Conservation (phyloP, 2,888 invertebrate genomes). For the Onthophagus sagittarius region DNA sequence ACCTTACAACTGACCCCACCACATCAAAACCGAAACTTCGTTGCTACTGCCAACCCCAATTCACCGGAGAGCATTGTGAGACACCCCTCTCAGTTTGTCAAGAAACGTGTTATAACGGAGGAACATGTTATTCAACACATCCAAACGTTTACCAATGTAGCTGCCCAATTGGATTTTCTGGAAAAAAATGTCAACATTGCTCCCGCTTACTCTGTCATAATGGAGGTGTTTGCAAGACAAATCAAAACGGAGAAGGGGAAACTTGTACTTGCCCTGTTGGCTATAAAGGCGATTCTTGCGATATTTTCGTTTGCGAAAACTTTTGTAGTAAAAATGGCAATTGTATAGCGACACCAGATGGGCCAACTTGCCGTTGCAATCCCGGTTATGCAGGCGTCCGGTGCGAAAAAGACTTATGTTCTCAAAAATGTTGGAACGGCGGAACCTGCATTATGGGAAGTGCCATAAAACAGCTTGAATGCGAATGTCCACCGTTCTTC, state of each 20-base stretch:
- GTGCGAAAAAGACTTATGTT: slow-evolving; percentile 59
- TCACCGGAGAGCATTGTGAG: slow-evolving; percentile 65
- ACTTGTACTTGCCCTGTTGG: slow-evolving; percentile 57
- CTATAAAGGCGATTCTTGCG: slow-evolving; percentile 52
- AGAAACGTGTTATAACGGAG: slow-evolving; percentile 58
- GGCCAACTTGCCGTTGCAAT: slow-evolving; percentile 30
- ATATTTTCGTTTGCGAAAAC: slow-evolving; percentile 40
- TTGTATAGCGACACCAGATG: slow-evolving; percentile 33
- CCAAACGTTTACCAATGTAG: slow-evolving; percentile 45
- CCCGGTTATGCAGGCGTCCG: slow-evolving; percentile 54
- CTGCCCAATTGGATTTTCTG: slow-evolving; percentile 54
- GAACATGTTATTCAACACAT: slow-evolving; percentile 48
- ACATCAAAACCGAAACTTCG: slow-evolving; percentile 39
- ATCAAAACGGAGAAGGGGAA: slow-evolving; percentile 42
- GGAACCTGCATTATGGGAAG: slow-evolving; percentile 49
- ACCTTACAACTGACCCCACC: slow-evolving; percentile 32
- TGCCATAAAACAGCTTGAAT: slow-evolving; percentile 43
- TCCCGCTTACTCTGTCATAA: slow-evolving; percentile 55
- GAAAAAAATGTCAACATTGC: slow-evolving; percentile 58
- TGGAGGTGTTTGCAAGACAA: slow-evolving; percentile 56
- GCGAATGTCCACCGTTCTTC: slow-evolving; percentile 49
- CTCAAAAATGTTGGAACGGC: slow-evolving; percentile 57
- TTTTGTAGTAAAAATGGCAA: slow-evolving; percentile 40
- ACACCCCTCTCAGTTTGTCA: slow-evolving; percentile 56
- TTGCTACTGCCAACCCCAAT: slow-evolving; percentile 61